Conservation (phyloP, 2,113 vertebrate genomes). For the Chionis minor region DNA sequence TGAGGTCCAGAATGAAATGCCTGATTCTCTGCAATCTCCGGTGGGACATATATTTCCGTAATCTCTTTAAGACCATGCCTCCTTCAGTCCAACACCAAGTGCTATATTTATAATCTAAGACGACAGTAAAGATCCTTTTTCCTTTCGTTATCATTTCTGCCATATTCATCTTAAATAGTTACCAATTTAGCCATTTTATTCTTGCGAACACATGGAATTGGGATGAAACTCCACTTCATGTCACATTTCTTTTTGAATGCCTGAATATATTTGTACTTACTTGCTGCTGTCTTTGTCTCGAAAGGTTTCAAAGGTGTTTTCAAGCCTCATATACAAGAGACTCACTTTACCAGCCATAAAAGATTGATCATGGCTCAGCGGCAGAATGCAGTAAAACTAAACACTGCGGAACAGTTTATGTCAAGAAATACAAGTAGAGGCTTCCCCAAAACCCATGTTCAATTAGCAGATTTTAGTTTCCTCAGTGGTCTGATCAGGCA, state of each 20-base stretch:
- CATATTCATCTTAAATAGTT: neutral
- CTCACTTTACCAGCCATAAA: neutral
- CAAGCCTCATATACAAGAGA: neutral
- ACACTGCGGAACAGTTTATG: neutral
- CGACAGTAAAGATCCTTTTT: neutral
- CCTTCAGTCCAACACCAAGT: conserved; percentile 30
- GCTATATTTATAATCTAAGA: neutral
- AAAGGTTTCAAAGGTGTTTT: neutral
- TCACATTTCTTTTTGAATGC: neutral
- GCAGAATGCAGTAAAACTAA: neutral
- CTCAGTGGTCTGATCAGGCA: neutral
- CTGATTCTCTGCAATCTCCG: neutral
- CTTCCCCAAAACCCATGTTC: neutral
- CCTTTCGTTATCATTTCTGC: neutral
- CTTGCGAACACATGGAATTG: neutral
- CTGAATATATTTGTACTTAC: neutral
- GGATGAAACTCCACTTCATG: neutral
- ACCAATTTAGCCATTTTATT: neutral
- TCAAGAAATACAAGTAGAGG: neutral
- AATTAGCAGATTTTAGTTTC: neutral
- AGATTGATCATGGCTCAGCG: neutral
- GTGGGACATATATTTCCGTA: conserved; percentile 25
- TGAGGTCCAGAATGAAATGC: conserved; percentile 62
- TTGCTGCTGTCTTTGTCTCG: neutral
- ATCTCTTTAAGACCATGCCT: conserved; percentile 49